Evolutionary conservation across 2,888 invertebrate species (phyloP).

Genomic region (Harpagoxenus sublaevis): DNA sequence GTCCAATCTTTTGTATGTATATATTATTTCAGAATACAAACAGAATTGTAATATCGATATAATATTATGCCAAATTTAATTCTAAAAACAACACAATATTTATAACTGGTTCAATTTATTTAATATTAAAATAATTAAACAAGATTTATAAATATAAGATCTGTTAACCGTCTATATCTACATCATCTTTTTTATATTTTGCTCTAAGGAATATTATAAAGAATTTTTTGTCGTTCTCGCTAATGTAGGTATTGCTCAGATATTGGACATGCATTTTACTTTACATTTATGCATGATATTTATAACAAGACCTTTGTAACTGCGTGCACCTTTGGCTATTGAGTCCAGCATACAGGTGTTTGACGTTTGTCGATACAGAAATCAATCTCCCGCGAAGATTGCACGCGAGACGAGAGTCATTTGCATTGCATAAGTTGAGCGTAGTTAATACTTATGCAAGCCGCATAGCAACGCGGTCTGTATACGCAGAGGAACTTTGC

Average conservation of each 20-base stretch:
- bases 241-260: background rate
- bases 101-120: background rate
- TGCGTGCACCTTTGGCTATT: constrained; percentile 1
- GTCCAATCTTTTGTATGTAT: background rate
- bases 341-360: background rate
- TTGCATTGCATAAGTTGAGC: constrained; percentile 20
- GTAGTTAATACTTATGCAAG: constrained; percentile 21
- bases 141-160: background rate
- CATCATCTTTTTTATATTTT: background rate
- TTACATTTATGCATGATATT: constrained; percentile 26
- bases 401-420: constrained; percentile 1
- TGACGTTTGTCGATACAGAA: constrained; percentile 9
- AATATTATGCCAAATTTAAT: background rate
- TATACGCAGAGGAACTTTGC: background rate
- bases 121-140: background rate
- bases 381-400: constrained; percentile 17
- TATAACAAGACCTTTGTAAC: constrained; percentile 13
- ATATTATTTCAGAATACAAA: background rate
- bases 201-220: background rate
- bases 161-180: background rate
- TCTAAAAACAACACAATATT: background rate
- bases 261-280: background rate
- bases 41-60: background rate
- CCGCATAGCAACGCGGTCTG: background rate
- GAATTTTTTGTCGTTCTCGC: background rate